phyloP scores from a whole-genome alignment of 2,797 vertebrate species.

The Poeciliopsis presidionis region DNA sequence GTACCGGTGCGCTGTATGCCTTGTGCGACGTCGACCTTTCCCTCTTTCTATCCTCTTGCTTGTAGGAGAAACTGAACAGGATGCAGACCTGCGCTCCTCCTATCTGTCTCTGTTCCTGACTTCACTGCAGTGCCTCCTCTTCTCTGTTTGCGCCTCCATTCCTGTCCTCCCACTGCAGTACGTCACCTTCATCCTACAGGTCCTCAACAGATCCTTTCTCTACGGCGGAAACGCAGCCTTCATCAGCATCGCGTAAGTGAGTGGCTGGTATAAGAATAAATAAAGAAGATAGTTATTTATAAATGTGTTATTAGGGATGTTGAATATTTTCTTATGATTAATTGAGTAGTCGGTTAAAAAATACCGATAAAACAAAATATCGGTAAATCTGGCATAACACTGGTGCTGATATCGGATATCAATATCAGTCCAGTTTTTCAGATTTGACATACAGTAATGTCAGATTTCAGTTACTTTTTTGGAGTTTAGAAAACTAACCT shows the following conservation, averaged over 20 bases:
- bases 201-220: slow-evolving; percentile 90
- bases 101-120: slow-evolving; percentile 86
- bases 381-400: no score
- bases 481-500: no score
- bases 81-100: slow-evolving; percentile 80
- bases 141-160: slow-evolving; percentile 82
- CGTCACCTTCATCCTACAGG: slow-evolving; percentile 87
- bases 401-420: no score
- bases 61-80: slow-evolving; percentile 67
- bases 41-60: not conserved
- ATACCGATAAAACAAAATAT: no score
- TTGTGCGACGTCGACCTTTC: not conserved
- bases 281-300: not conserved
- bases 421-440: no score
- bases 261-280: slow-evolving; percentile 47
- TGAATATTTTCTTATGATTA: no score
- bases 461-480: no score
- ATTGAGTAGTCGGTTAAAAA: no score
- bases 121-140: slow-evolving; percentile 84
- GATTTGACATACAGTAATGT: no score
- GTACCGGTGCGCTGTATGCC: not conserved
- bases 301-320: not conserved
- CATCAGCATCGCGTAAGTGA: slow-evolving; percentile 88
- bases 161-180: slow-evolving; percentile 85
- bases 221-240: slow-evolving; percentile 89